phyloP scores from a whole-genome alignment of 2,888 invertebrate genomes.

The Tetragonisca angustula region DNA sequence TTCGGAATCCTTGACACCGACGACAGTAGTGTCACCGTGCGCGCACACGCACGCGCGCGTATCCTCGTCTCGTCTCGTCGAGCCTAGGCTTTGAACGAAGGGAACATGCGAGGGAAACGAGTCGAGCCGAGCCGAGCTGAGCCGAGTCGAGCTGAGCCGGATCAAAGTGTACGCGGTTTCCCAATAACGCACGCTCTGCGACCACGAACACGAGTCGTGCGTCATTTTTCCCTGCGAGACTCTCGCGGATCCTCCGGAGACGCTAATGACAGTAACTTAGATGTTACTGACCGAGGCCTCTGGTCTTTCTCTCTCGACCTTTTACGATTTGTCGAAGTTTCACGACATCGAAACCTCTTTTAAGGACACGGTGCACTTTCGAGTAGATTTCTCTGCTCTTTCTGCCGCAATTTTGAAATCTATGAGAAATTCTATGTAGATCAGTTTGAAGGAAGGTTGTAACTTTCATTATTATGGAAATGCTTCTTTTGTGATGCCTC shows the following conservation, averaged over 20 bases:
- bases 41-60: conserved; percentile 24
- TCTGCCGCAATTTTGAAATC: no score
- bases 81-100: conserved; percentile 13
- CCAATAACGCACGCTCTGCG: conserved; percentile 57
- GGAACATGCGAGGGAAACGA: conserved; percentile 37
- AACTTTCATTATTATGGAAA: no score
- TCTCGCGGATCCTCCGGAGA: conserved; percentile 29
- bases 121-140: conserved; percentile 46
- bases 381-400: no score
- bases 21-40: conserved; percentile 69
- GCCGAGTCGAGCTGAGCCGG: conserved; percentile 57
- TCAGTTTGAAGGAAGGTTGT: no score
- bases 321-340: neutral
- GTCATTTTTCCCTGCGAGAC: conserved; percentile 32
- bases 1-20: conserved; percentile 77
- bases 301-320: neutral
- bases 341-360: neutral
- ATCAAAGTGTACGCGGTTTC: conserved; percentile 64
- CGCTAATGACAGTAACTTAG: conserved; percentile 60
- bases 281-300: conserved; percentile 56
- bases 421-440: no score
- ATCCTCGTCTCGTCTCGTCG: conserved; percentile 25
- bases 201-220: conserved; percentile 16
- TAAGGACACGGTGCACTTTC: no score
- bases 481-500: no score